Conservation (phyloP, 2,113 vertebrate species). For the Oxygymnocypris stewartii region DNA sequence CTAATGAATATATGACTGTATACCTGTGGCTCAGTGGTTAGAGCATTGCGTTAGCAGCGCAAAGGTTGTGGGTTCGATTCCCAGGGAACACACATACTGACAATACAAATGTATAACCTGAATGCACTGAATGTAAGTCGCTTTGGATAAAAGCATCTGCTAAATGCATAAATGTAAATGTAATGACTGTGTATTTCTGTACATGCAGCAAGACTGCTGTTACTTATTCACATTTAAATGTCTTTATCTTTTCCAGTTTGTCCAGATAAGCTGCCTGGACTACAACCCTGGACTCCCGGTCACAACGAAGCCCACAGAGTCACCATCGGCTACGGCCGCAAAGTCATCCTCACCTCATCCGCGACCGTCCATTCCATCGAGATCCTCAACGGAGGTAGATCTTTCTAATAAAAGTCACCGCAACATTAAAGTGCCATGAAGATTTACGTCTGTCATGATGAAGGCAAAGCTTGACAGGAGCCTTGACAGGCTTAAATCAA, state of each 20-base stretch:
- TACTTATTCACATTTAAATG: background rate
- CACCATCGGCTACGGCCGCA: constrained; percentile 76
- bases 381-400: constrained; percentile 84
- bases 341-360: constrained; percentile 84
- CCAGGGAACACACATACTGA: too few relatives aligned
- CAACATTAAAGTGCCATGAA: background rate
- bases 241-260: constrained; percentile 69
- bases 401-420: background rate
- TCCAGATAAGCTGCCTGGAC: constrained; percentile 82
- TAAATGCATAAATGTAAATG: too few relatives aligned
- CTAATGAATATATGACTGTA: too few relatives aligned
- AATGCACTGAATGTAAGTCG: too few relatives aligned
- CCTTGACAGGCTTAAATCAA: background rate
- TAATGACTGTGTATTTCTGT: background rate
- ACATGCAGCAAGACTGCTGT: background rate
- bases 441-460: constrained; percentile 4
- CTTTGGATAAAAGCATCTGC: too few relatives aligned
- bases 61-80: too few relatives aligned
- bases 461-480: background rate
- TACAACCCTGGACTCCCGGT: constrained; percentile 88
- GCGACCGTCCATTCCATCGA: constrained; percentile 89
- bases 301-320: constrained; percentile 75
- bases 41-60: too few relatives aligned
- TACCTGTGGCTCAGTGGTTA: too few relatives aligned
- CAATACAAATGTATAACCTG: too few relatives aligned